Percentiles rank a stretch among this genome's conserved stretches.
These are phyloP conservation scores for Nematolebias whitei DNA, from an alignment of 2,113 vertebrate species.

Conservation along the genomic window DNA sequence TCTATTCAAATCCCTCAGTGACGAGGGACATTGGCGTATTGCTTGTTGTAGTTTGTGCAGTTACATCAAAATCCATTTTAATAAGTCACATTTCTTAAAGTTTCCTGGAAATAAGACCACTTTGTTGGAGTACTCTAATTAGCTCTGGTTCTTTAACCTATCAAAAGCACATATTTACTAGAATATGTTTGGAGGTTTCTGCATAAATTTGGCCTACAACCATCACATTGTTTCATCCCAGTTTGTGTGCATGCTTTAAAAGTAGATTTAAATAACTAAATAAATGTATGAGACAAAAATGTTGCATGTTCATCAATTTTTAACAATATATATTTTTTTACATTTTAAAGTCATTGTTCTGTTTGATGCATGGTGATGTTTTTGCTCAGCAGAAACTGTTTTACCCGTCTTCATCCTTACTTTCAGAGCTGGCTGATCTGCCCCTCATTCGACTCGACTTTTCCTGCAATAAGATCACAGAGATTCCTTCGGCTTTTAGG, in stretches of 20 bases:
- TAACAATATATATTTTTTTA: too few relatives aligned
- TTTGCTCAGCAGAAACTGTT: not conserved
- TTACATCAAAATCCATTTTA: too few relatives aligned
- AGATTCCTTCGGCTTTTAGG: conserved; percentile 92
- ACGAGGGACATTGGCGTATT: too few relatives aligned
- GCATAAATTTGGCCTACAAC: not conserved
- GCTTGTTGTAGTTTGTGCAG: too few relatives aligned
- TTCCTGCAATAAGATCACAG: conserved; percentile 98
- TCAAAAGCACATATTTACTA: not conserved
- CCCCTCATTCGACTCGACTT: conserved; percentile 96
- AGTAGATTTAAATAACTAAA: not conserved
- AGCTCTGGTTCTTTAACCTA: not conserved
- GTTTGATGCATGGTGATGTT: not conserved
- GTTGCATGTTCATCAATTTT: too few relatives aligned
- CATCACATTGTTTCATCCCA: too few relatives aligned
- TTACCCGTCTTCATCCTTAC: not conserved
- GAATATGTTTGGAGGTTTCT: not conserved
- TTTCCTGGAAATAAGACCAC: too few relatives aligned
- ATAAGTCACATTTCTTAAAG: too few relatives aligned
- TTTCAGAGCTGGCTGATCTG: conserved; percentile 90
- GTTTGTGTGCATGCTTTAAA: not conserved
- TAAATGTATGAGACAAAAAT: too few relatives aligned
- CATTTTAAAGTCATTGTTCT: not conserved
- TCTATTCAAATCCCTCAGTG: too few relatives aligned
- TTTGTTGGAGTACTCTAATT: not conserved